These are phyloP conservation scores for Hermaeophaga mercurialis DNA, from an alignment of 2,888 invertebrate species.

Conservation along the genomic window DNA sequence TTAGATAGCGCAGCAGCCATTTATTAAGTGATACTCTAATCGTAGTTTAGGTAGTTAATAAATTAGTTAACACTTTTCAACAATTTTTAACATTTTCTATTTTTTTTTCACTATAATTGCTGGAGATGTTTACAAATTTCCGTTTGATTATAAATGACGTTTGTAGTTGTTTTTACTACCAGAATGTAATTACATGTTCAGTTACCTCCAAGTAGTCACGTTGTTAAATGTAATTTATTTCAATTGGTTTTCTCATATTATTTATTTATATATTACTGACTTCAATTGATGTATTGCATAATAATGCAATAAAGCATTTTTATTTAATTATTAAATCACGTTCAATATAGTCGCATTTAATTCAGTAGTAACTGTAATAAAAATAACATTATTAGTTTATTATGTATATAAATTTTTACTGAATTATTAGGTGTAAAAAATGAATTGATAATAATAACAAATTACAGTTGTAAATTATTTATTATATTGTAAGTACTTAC, in stretches of 20 bases:
- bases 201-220: constrained; percentile 6
- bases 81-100: too few relatives aligned
- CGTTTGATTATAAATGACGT: too few relatives aligned
- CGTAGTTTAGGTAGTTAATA: too few relatives aligned
- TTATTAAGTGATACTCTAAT: too few relatives aligned
- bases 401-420: constrained; percentile 10
- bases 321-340: constrained; percentile 14
- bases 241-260: constrained; percentile 16
- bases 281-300: constrained; percentile 14
- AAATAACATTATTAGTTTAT: constrained; percentile 9
- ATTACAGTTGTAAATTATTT: constrained; percentile 5
- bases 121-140: too few relatives aligned
- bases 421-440: constrained; percentile 18
- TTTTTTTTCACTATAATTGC: too few relatives aligned
- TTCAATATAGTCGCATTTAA: constrained; percentile 9
- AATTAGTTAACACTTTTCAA: too few relatives aligned
- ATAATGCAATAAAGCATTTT: constrained; percentile 16
- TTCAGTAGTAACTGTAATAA: constrained; percentile 6
- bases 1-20: too few relatives aligned
- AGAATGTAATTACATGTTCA: constrained; percentile 8
- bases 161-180: constrained; percentile 6
- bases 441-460: constrained; percentile 10
- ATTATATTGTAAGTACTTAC: too few relatives aligned
- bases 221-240: constrained; percentile 15
- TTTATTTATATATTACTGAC: constrained; percentile 12